Conservation (phyloP, 2,797 vertebrate genomes). For the Smutsia gigantea region DNA sequence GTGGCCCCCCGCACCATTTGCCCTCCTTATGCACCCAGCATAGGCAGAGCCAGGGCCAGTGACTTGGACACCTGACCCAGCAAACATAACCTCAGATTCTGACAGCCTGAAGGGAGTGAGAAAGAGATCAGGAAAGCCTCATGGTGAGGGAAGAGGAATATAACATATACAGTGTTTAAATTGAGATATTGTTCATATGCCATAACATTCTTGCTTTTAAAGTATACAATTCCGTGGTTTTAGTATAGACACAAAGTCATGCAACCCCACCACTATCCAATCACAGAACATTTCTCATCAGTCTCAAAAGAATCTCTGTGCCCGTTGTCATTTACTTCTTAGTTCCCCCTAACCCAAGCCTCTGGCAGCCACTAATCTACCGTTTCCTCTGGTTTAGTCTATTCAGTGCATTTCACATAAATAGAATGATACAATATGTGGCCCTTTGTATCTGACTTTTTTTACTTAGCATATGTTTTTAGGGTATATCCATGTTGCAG, state of each 20-base stretch:
- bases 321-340: neutral
- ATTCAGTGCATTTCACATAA: neutral
- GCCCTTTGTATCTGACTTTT: neutral
- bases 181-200: neutral
- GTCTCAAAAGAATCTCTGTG: neutral
- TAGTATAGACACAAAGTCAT: neutral
- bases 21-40: neutral
- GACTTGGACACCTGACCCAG: neutral
- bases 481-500: too few species aligned
- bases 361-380: too few species aligned
- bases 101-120: neutral
- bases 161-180: accelerated
- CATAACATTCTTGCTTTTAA: neutral
- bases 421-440: neutral
- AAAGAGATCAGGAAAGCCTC: neutral
- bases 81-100: neutral
- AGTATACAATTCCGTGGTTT: neutral
- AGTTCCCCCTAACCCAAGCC: accelerated
- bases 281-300: neutral
- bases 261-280: neutral
- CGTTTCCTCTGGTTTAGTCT: neutral
- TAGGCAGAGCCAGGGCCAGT: too few species aligned
- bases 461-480: neutral
- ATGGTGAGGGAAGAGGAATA: neutral
- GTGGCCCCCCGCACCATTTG: accelerated